Base-by-base conservation (phyloP, 2,888 invertebrate genomes). In the Auanema sp. region DNA sequence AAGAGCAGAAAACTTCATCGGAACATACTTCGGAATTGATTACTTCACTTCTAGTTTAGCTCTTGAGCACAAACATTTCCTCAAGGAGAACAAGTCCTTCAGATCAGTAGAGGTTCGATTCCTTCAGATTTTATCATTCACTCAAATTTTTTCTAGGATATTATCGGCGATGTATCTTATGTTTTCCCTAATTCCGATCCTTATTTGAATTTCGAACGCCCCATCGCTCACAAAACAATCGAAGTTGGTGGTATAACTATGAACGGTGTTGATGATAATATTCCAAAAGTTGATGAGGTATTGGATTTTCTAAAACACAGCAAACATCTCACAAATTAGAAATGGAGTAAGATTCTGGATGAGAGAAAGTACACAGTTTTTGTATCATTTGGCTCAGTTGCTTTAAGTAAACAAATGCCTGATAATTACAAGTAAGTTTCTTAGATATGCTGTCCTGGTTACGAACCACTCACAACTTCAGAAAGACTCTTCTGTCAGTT, bases 211-310 rank as follows among this genome's bases (percentile, higher is more conserved):
- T 71, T 69, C 51, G 65, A 68, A 12, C 52, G 69, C 10, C 61
- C 65, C 18, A 24, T 57, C 16, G 25, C 65, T 23, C 65, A 60
- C 51, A 71, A 71, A 42, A 67, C 65, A 1, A 54, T 71, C 21
- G 65, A 64, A 47, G 65, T 71, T 42, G 71, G 67, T 23, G 71
- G 71, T 49, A 69, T 71, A 10, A 60, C 67, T 3, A 66, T 68
- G 24, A 44, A 68, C 11, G 47, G 8, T 33, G 33, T 33, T 8
- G 8, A 33, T 33, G 8, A 5, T 3, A 8, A 33, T 5, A 8
- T 3, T 8, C 33, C 33, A 5, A 33, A 33, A 8, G 33, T 33
- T 8, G 33, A 33, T 8, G 33, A 33, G 33, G 33, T 33, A 33
- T 3, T 33, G 3, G 4, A 33, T 3, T 33, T 3, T 33, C 8